Conservation (phyloP, 2,888 invertebrate genomes). For the Endomychus coccineus region DNA sequence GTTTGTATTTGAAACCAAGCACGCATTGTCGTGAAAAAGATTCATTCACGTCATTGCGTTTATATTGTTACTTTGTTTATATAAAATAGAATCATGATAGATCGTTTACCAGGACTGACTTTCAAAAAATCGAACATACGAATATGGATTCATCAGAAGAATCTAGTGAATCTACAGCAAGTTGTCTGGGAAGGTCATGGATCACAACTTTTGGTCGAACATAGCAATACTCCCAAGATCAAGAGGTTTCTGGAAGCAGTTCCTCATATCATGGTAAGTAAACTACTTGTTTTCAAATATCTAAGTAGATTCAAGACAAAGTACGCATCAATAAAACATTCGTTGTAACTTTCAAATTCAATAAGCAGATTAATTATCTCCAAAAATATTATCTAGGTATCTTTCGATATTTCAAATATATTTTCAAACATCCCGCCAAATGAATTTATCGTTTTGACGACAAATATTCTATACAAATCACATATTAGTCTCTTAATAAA, state of each 20-base stretch:
- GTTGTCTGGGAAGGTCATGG: constrained; percentile 90
- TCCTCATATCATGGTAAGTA: constrained; percentile 81
- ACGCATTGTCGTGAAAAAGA: constrained; percentile 9
- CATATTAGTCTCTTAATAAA: no score
- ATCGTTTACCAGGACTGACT: constrained; percentile 52
- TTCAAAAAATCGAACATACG: constrained; percentile 68
- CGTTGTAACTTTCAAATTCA: no score
- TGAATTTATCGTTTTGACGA: no score
- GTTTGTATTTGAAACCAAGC: constrained; percentile 24
- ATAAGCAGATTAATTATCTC: no score
- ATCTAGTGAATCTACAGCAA: constrained; percentile 76
- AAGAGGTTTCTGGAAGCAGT: constrained; percentile 84
- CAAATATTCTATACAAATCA: no score
- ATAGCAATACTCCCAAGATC: constrained; percentile 75
- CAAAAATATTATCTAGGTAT: no score
- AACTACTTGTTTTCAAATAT: background rate
- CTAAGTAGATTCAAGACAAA: no score
- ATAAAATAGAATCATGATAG: constrained; percentile 15
- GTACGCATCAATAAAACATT: no score
- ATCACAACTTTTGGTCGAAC: constrained; percentile 70
- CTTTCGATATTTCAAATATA: no score
- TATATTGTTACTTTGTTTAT: background rate
- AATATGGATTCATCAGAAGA: constrained; percentile 93
- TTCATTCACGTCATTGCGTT: constrained; percentile 5
- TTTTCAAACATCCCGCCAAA: no score